Percentiles rank a stretch among this genome's conserved stretches.
These are phyloP conservation scores for Zaprionus gabonicus DNA, from an alignment of 1,140 invertebrate genomes.

Conservation along the genomic window DNA sequence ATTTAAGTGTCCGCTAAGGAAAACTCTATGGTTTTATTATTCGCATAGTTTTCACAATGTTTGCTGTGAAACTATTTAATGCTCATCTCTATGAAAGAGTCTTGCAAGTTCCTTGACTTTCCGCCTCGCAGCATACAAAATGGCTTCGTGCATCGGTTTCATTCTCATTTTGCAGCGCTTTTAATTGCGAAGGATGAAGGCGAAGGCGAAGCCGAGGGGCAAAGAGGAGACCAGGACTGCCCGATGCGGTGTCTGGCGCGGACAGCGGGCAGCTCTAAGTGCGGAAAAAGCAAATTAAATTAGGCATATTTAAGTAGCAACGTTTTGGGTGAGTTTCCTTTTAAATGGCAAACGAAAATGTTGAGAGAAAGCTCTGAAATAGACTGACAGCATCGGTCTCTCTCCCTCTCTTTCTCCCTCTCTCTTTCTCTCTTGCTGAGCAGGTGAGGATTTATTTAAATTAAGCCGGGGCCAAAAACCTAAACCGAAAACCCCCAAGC, in stretches of 20 bases:
- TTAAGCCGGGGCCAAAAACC: conserved; percentile 13
- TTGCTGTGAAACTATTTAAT: neutral
- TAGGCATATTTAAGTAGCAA: conserved; percentile 48
- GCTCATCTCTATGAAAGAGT: neutral
- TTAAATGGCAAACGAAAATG: conserved; percentile 22
- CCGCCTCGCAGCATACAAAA: conserved; percentile 2
- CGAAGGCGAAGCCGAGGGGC: neutral
- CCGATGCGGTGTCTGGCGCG: neutral
- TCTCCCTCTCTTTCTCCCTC: neutral
- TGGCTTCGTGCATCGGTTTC: conserved; percentile 1
- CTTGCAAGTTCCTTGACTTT: conserved; percentile 4
- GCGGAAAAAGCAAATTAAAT: conserved; percentile 49
- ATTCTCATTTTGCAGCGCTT: conserved; percentile 11
- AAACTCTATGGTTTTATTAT: neutral
- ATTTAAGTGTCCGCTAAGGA: neutral
- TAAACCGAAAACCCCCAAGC: conserved; percentile 10
- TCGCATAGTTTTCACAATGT: neutral
- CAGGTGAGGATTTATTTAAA: conserved; percentile 32
- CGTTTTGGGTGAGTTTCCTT: conserved; percentile 26
- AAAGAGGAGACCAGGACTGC: neutral
- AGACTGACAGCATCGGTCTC: neutral
- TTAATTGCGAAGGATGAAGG: conserved; percentile 44
- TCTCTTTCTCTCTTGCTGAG: neutral
- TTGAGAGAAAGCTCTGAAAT: conserved; percentile 21
- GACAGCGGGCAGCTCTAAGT: conserved; percentile 18